Percentiles rank a stretch among this genome's conserved stretches.
Conservation (phyloP, 2,113 vertebrate species). For the Chrysemys picta region DNA sequence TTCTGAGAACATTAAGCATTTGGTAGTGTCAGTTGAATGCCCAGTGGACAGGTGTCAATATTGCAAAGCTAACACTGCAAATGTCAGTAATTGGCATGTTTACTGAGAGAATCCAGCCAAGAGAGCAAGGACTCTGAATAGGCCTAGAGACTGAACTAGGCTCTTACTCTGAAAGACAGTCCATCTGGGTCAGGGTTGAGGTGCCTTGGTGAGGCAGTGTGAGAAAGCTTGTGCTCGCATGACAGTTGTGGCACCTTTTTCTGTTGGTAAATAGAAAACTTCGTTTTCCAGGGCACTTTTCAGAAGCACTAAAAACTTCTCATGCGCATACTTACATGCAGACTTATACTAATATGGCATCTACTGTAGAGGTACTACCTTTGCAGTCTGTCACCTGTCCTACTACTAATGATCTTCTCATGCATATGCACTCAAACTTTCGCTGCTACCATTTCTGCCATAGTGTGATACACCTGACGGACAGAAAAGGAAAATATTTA, state of each 20-base stretch:
- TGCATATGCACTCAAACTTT: neutral
- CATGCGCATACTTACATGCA: fast-evolving
- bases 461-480: fast-evolving
- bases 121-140: fast-evolving
- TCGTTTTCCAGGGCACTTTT: neutral
- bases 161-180: fast-evolving
- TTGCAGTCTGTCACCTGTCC: neutral
- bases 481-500: constrained; percentile 1
- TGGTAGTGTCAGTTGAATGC: neutral
- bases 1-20: constrained; percentile 5
- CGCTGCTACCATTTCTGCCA: neutral
- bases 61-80: neutral
- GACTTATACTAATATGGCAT: neutral
- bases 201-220: neutral
- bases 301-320: neutral
- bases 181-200: fast-evolving
- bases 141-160: fast-evolving
- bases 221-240: neutral
- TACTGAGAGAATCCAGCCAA: neutral
- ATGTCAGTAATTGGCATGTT: fast-evolving
- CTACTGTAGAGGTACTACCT: neutral
- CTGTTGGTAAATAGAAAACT: neutral
- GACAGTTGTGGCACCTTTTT: neutral
- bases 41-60: neutral
- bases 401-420: fast-evolving